Base-by-base conservation (phyloP, 2,888 invertebrate species). In the Priocnemis perturbator region DNA sequence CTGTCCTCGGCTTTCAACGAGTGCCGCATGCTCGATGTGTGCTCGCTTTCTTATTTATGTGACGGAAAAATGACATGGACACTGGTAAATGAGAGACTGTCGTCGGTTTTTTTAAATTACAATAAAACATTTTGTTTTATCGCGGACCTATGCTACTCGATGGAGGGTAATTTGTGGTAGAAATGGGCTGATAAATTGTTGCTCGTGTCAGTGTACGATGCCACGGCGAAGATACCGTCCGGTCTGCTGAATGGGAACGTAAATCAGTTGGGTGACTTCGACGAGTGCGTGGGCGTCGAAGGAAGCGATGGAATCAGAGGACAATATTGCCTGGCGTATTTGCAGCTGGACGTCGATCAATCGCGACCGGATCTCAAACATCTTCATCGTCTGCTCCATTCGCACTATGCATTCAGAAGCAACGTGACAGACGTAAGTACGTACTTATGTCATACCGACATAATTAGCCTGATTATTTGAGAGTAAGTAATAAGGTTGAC, bases 231-330 rank as follows among this genome's bases (percentile, higher is more conserved):
- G 86, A 90, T 93, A 5, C 92, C 94, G 0, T 91, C 94, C 0
- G 94, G 94, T 44, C 90, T 94, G 53, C 87, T 94, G 20, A 93
- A 91, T 79, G 94, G 94, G 11, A 94, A 94, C 79, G 91, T 91
- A 5, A 93, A 94, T 89, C 94, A 94, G 79, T 92, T 92, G 60
- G 94, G 94, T 0, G 93, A 94, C 88, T 94, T 92, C 79, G 93
- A 94, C 87, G 93, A 93, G 83, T 94, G 94, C 83, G 88, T 94
- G 44, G 82, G 86, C 7, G 76, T 87, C 50, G 82, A 86, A 45
- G 84, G 86, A 68, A 85, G 84, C 52, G 90, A 90, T 0, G 90
- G 90, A 0, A 91, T 93, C 58, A 88, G 85, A 53, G 93, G 93
- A 3, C 91, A 93, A 86, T 94, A 94, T 81, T 94, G 94, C 78